Evolutionary conservation across 2,797 vertebrate genomes (phyloP).

Genomic region (Karalla daura): DNA sequence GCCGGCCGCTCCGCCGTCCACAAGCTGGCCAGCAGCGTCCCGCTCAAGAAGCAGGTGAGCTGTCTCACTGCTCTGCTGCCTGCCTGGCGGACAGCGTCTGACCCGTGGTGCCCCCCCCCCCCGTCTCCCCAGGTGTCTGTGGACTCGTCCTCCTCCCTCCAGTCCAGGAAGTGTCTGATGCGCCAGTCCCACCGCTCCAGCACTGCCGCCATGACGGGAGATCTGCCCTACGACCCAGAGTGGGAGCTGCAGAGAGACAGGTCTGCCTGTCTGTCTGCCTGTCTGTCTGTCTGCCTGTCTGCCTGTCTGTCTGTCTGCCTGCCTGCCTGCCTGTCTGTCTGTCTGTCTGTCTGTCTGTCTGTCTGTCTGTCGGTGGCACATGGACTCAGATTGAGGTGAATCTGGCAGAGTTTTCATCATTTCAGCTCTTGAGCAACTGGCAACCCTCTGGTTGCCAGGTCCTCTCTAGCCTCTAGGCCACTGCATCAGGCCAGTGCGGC

Average conservation of each 20-base stretch:
- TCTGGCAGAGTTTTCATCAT: too few species aligned
- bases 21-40: conserved; percentile 93
- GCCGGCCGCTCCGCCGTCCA: conserved; percentile 89
- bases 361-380: too few species aligned
- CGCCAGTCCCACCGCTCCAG: conserved; percentile 89
- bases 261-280: conserved; percentile 55
- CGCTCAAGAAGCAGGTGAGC: conserved; percentile 92
- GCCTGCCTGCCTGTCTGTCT: too few species aligned
- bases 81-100: too few species aligned
- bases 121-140: conserved; percentile 92
- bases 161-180: conserved; percentile 88
- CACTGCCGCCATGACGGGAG: conserved; percentile 85
- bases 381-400: too few species aligned
- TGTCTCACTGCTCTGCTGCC: too few species aligned
- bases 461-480: too few species aligned
- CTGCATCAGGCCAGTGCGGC: too few species aligned
- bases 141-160: conserved; percentile 90
- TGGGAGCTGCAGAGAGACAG: conserved; percentile 92
- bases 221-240: conserved; percentile 89
- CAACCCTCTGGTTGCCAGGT: too few species aligned
- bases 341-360: too few species aligned
- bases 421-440: too few species aligned
- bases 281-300: not conserved
- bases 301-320: not conserved
- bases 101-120: too few species aligned